Evolutionary conservation across 2,113 vertebrate genomes (phyloP), one percentile per base, ranked within the genome.

Genomic region (Charina bottae): DNA sequence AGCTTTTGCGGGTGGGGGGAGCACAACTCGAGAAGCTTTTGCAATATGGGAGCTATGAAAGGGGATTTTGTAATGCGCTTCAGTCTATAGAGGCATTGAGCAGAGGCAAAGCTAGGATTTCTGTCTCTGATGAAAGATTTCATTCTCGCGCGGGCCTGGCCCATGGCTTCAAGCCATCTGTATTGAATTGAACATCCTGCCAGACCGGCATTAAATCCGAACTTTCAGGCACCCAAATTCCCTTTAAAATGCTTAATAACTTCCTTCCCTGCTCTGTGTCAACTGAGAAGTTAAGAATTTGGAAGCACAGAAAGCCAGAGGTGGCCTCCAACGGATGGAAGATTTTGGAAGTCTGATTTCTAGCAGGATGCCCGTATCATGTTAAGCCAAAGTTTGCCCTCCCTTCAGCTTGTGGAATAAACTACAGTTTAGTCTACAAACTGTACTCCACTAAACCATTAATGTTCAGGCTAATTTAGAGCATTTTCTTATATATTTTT

Each of bases 51-150:
- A 91, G 93, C 95, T 91, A 93, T 98, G 96, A 98, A 97, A 97
- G 96, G 86, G 91, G 85, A 84, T 95, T 94, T 96, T 98, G 96
- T 98, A 88, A 96, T 92, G 94, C 93, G 91, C 95, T 97, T 97
- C 97, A 95, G 97, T 96, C 95, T 96, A 21, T 96, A 93, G 97
- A 94, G 94, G 95, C 95, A 97, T 93, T 97, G 96, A 97, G 95
- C 94, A 97, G 95, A 2, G 13, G 28, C 42, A 54, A 97, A 96
- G 94, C 96, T 96, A 96, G 96, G 96, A 95, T 97, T 97, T 97
- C 94, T 97, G 62, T 7, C 94, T 96, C 96, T 94, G 95, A 96
- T 96, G 96, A 97, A 93, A 97, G 97, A 96, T 97, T 97, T 96
- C 97, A 97, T 97, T 97, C 97, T 96, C 96, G 94, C 91, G 94